Evolutionary conservation across 2,797 vertebrate genomes (phyloP).

Genomic region (Halcyon smyrnensis): DNA sequence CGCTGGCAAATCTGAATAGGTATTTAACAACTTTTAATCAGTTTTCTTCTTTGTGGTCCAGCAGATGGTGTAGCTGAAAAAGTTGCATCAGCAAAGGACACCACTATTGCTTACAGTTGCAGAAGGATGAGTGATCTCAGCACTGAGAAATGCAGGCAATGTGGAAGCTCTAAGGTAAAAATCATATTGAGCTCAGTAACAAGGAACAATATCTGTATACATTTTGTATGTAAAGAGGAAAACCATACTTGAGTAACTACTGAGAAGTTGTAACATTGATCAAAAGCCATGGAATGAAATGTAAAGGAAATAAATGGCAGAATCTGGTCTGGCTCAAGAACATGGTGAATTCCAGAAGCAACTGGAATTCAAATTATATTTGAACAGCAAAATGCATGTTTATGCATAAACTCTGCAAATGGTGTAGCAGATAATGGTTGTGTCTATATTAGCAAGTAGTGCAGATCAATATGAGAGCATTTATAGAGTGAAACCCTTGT

Average conservation of each 20-base stretch:
- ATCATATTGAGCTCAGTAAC: background rate
- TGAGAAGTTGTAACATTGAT: background rate
- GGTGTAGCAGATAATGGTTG: background rate
- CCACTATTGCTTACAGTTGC: background rate
- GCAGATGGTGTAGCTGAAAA: background rate
- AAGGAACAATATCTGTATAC: background rate
- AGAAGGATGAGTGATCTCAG: background rate
- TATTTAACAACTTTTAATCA: background rate
- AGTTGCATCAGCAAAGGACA: background rate
- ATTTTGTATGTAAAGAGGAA: background rate
- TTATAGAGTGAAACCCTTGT: background rate
- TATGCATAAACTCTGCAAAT: background rate
- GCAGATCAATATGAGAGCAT: background rate
- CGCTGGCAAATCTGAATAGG: background rate
- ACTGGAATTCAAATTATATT: background rate
- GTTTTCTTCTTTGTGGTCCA: background rate
- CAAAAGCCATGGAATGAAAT: background rate
- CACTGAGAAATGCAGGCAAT: background rate
- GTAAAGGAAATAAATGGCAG: background rate
- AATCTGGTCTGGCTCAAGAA: background rate
- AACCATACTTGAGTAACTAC: background rate
- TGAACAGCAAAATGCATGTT: background rate
- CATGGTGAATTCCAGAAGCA: background rate
- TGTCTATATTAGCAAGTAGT: background rate
- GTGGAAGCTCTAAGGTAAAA: background rate